Conservation (phyloP, 2,113 vertebrate species). For the Notechis scutatus region DNA sequence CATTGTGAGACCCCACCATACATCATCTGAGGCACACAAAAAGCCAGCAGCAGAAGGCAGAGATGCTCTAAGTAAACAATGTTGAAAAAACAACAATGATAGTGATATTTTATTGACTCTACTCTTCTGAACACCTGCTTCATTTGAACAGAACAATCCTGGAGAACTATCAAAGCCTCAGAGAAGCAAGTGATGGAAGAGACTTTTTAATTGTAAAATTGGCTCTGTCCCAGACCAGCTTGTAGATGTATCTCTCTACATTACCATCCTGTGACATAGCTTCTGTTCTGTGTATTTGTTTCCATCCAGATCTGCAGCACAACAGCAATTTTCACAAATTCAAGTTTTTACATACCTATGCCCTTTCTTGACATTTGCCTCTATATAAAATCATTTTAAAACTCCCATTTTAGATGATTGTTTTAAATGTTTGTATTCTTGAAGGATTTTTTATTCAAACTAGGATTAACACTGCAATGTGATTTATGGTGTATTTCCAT, state of each 20-base stretch:
- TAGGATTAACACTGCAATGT: neutral
- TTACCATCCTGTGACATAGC: neutral
- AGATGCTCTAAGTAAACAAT: neutral
- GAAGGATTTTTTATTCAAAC: conserved; percentile 5
- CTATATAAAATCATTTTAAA: neutral
- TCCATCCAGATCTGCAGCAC: neutral
- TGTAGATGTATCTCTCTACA: neutral
- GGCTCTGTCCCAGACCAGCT: neutral
- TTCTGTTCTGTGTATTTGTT: neutral
- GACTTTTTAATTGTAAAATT: neutral
- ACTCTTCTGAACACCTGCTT: neutral
- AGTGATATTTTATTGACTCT: neutral
- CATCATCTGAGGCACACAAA: neutral
- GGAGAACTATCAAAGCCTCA: neutral
- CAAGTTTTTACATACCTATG: neutral
- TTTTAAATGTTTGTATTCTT: neutral
- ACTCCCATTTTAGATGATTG: neutral
- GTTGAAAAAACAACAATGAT: neutral
- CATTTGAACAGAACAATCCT: neutral
- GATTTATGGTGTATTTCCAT: neutral
- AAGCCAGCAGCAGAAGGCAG: conserved; percentile 3
- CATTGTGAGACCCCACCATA: conserved; percentile 9
- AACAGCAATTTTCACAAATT: neutral
- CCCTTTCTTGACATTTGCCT: neutral
- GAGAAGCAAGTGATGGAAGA: neutral